Evolutionary conservation across 2,797 vertebrate genomes (phyloP).

Genomic region (Streptopelia turtur): DNA sequence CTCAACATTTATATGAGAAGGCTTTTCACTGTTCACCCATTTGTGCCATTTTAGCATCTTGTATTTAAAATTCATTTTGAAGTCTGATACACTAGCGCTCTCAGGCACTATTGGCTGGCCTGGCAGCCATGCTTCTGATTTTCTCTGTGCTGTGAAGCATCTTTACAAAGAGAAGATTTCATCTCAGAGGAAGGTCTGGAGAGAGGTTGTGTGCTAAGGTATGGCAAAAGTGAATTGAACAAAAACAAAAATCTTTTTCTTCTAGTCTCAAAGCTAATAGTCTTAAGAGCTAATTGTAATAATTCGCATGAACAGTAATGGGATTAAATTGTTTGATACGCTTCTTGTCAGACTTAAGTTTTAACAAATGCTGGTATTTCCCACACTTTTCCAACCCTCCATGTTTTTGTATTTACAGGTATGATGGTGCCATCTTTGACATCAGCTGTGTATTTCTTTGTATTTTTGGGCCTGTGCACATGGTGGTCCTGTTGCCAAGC

Average conservation of each 20-base stretch:
- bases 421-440: slow-evolving; percentile 96
- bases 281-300: neutral
- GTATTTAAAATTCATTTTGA: neutral
- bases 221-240: neutral
- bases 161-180: neutral
- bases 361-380: neutral
- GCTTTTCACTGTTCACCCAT: neutral
- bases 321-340: neutral
- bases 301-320: neutral
- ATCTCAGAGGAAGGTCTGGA: neutral
- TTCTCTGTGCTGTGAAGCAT: neutral
- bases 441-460: slow-evolving; percentile 94
- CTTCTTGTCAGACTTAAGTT: neutral
- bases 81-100: neutral
- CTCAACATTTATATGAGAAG: neutral
- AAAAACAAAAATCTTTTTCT: neutral
- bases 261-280: neutral
- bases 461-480: slow-evolving; percentile 95
- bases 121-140: neutral
- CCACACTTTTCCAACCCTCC: neutral
- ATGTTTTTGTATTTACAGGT: slow-evolving; percentile 76
- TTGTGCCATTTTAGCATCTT: neutral
- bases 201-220: neutral
- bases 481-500: slow-evolving; percentile 98
- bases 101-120: neutral